Evolutionary conservation across 1,140 invertebrate species (phyloP), one percentile per base, ranked within the genome.

Genomic region (Ceratina calcarata): DNA sequence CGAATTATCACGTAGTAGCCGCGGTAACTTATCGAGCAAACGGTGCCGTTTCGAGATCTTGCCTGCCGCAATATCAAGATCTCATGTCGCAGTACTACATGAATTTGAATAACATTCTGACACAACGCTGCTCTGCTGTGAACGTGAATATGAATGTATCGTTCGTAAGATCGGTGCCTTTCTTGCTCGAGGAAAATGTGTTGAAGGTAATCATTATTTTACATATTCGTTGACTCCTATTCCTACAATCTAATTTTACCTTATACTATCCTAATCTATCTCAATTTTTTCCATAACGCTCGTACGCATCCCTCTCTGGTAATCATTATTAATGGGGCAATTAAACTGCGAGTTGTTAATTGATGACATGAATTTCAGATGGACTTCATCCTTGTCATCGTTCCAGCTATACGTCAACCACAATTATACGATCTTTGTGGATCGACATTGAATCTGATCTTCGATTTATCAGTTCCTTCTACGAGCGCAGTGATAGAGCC

Each of bases 121-220:
- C 97, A 4, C 96, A 98, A 88, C 95, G 98, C 87, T 99, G 98
- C 92, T 99, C 98, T 0, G 97, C 97, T 32, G 97, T 99, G 2
- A 98, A 98, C 89, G 97, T 99, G 0, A 97, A 98, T 86, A 98
- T 99, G 94, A 98, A 98, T 89, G 97, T 99, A 2, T 96, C 97
- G 0, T 98, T 99, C 87, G 94, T 98, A 0, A 96, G 96, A 86
- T 96, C 97, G 2, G 94, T 95, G 86, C 96, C 97, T 58, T 93
- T 93, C 71, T 91, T 98, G 20, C 86, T 97, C 1, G 97, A 98
- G 90, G 97, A 98, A 90, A 98, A 98, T 91, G 95, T 98, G 57
- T 95, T 98, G 1, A 96, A 97, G 89, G 93, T 94, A 79, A 83
- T 37, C 51, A 70, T 13, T 0, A 1, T 1, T 18, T 76, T 15